Evolutionary conservation across 2,888 invertebrate species (phyloP).

Genomic region (Helicoverpa assulta): DNA sequence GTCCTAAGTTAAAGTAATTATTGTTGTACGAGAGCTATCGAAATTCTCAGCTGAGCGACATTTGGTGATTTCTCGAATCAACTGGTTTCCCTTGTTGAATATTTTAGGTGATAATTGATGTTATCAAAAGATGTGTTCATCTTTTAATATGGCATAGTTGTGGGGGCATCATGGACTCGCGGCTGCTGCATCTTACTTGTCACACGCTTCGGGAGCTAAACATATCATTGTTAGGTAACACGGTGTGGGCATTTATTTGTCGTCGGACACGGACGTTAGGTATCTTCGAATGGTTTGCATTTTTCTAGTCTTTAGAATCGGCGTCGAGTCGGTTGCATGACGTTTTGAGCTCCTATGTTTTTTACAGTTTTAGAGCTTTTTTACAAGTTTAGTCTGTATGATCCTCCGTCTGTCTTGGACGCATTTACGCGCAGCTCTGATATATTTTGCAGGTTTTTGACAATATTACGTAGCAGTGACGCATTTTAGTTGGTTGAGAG

Average conservation of each 20-base stretch:
- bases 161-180: constrained; percentile 63
- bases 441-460: constrained; percentile 62
- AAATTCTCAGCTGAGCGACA: constrained; percentile 72
- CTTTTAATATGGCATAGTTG: constrained; percentile 65
- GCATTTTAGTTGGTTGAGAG: constrained; percentile 66
- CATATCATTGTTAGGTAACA: constrained; percentile 80
- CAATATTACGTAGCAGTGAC: constrained; percentile 61
- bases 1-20: constrained; percentile 85
- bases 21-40: constrained; percentile 79
- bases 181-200: constrained; percentile 61
- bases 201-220: constrained; percentile 76
- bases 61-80: constrained; percentile 64
- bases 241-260: constrained; percentile 73
- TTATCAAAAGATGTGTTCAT: constrained; percentile 84
- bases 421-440: constrained; percentile 75
- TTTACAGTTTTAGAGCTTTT: constrained; percentile 71
- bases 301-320: constrained; percentile 88
- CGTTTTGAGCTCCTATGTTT: constrained; percentile 71
- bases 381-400: constrained; percentile 64
- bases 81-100: constrained; percentile 76
- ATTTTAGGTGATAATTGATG: constrained; percentile 75
- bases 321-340: constrained; percentile 76
- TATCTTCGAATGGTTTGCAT: constrained; percentile 86
- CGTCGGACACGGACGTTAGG: constrained; percentile 67
- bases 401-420: constrained; percentile 66